phyloP scores from a whole-genome alignment of 2,113 vertebrate species.

The Nestor notabilis region DNA sequence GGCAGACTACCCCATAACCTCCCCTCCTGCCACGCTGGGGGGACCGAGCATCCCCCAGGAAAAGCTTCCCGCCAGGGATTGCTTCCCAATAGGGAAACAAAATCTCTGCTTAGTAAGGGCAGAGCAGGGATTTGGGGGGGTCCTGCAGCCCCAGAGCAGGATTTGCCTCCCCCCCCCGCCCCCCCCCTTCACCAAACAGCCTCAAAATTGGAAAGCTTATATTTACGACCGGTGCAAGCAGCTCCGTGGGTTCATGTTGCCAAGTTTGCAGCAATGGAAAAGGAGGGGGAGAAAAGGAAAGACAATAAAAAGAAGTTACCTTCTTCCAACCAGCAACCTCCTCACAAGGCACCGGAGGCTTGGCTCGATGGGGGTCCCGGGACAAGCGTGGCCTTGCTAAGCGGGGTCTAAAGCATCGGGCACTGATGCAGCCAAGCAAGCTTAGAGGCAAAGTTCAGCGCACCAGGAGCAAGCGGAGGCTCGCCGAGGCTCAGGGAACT shows the following conservation, averaged over 20 bases:
- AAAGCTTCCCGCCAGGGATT: rapidly evolving
- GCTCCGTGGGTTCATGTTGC: rapidly evolving
- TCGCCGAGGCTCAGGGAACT: slow-evolving; percentile 6
- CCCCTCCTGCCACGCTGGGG: neutral
- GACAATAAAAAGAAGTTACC: neutral
- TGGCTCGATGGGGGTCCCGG: neutral
- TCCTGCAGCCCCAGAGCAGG: neutral
- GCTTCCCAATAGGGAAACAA: too few species aligned
- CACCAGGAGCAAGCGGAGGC: neutral
- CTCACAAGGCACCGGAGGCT: neutral
- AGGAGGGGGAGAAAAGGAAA: neutral
- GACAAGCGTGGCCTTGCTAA: neutral
- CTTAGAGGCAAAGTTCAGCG: slow-evolving; percentile 62
- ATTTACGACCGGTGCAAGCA: neutral
- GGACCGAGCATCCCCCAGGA: neutral
- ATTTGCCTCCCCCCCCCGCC: neutral
- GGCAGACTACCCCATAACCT: neutral
- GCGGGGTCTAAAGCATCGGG: neutral
- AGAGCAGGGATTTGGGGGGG: neutral
- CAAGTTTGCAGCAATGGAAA: neutral
- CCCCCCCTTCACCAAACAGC: neutral
- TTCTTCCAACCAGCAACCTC: neutral
- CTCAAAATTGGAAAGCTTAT: too few species aligned
- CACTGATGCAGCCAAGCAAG: neutral
- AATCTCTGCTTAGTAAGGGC: neutral